Percentiles rank a stretch among this genome's conserved stretches.
These are phyloP conservation scores for Peucedramus taeniatus DNA, from an alignment of 2,113 vertebrate genomes.

Conservation along the genomic window DNA sequence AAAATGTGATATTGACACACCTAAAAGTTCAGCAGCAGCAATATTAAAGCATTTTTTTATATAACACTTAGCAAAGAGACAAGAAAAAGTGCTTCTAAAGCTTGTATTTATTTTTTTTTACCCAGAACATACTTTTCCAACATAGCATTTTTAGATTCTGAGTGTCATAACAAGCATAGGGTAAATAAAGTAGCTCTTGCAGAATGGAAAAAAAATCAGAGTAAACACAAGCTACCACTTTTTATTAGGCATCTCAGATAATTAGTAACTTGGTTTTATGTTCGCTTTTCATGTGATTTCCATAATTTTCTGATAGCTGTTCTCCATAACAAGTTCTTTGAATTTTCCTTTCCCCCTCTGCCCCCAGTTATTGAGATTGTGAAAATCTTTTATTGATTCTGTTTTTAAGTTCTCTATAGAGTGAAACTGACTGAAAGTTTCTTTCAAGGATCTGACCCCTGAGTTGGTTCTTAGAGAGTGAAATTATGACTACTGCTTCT, in stretches of 20 bases:
- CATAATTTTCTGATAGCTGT: not conserved
- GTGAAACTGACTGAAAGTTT: not conserved
- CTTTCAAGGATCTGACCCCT: not conserved
- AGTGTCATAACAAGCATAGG: not conserved
- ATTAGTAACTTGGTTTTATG: not conserved
- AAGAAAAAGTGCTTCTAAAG: not conserved
- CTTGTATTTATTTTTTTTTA: not conserved
- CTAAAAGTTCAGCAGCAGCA: not conserved
- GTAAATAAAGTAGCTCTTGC: not conserved
- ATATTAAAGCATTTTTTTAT: not conserved
- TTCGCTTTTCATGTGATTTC: not conserved
- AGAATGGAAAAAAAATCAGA: not conserved
- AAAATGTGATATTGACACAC: not conserved
- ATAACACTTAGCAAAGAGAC: not conserved
- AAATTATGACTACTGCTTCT: not conserved
- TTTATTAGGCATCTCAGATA: not conserved
- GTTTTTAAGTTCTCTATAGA: not conserved
- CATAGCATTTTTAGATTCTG: not conserved
- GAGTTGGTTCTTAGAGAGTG: not conserved
- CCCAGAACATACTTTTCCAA: not conserved
- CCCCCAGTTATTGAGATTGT: not conserved
- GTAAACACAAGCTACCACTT: not conserved
- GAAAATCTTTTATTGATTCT: not conserved
- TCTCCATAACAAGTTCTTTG: not conserved
- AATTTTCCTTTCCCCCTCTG: accelerated